These are phyloP conservation scores for Suillia variegata DNA, from an alignment of 2,888 invertebrate species.

Conservation along the genomic window DNA sequence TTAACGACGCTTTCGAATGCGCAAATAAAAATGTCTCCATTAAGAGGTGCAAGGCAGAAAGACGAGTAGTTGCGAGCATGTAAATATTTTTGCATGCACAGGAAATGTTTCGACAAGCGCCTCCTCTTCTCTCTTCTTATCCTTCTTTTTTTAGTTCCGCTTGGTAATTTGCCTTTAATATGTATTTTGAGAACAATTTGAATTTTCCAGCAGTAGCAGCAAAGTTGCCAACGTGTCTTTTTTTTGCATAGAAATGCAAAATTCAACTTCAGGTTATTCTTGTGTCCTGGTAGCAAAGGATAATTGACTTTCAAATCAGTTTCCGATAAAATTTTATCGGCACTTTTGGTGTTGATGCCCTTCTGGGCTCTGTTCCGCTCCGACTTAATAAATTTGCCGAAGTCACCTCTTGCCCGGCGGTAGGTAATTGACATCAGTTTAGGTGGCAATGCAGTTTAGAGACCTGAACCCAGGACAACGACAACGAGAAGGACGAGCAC, in stretches of 20 bases:
- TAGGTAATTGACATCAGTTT: neutral
- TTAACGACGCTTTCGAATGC: neutral
- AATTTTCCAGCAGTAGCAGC: neutral
- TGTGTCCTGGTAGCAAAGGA: constrained; percentile 37
- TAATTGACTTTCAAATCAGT: constrained; percentile 60
- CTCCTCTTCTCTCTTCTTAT: too few relatives aligned
- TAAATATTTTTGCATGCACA: constrained; percentile 18
- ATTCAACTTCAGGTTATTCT: too few relatives aligned
- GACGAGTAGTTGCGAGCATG: constrained; percentile 5
- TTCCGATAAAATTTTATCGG: constrained; percentile 60
- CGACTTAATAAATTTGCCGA: too few relatives aligned
- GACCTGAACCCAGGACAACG: too few relatives aligned
- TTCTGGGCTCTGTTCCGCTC: constrained; percentile 5
- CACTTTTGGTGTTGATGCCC: constrained; percentile 54
- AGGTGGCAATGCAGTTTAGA: neutral
- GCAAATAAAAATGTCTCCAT: constrained; percentile 44
- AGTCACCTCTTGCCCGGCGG: too few relatives aligned
- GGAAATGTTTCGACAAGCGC: constrained; percentile 19
- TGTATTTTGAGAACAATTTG: neutral
- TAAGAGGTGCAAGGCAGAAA: too few relatives aligned
- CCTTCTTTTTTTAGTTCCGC: too few relatives aligned
- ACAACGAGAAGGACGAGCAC: constrained; percentile 35
- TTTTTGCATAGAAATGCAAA: neutral
- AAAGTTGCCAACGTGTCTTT: neutral
- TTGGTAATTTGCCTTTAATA: neutral